Percentiles rank a stretch among this genome's conserved stretches.
Conservation (phyloP, 2,888 invertebrate species). For the Dicranocentrus wangi region DNA sequence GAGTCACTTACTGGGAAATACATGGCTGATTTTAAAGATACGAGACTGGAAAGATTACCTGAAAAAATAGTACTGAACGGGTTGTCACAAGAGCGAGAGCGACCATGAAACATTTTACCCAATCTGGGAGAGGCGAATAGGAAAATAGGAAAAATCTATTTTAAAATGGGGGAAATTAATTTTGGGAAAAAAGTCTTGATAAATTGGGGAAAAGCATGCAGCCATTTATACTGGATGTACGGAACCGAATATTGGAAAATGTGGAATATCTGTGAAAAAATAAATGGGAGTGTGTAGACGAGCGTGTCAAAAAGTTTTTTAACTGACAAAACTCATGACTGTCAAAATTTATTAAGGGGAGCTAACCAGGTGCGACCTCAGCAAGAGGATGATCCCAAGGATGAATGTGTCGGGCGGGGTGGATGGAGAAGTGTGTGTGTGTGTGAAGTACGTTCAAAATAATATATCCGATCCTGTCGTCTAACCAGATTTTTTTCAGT, state of each 20-base stretch:
- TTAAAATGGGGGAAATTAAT: slow-evolving; percentile 15
- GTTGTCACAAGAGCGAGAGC: slow-evolving; percentile 1
- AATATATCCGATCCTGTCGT: too few relatives aligned
- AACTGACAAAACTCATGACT: slow-evolving; percentile 27
- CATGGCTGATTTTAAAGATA: slow-evolving; percentile 4
- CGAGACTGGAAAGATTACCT: too few relatives aligned
- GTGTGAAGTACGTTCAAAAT: too few relatives aligned
- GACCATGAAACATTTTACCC: too few relatives aligned
- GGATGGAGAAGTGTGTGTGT: background rate
- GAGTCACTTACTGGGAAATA: background rate
- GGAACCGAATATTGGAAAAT: background rate
- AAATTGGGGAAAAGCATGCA: slow-evolving; percentile 19
- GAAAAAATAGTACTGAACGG: too few relatives aligned
- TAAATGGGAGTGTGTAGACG: slow-evolving; percentile 16
- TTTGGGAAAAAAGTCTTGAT: slow-evolving; percentile 19
- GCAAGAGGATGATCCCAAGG: slow-evolving; percentile 10
- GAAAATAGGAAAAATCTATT: slow-evolving; percentile 3
- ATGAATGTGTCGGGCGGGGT: background rate
- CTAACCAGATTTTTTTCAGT: slow-evolving; percentile 1
- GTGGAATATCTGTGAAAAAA: background rate
- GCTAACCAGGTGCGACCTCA: slow-evolving; percentile 12
- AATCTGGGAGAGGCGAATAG: too few relatives aligned
- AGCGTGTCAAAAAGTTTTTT: slow-evolving; percentile 20
- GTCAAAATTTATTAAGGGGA: slow-evolving; percentile 23
- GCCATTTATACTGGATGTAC: slow-evolving; percentile 1